phyloP scores from a whole-genome alignment of 1,140 invertebrate genomes.

The Lutraria rhynchaena region DNA sequence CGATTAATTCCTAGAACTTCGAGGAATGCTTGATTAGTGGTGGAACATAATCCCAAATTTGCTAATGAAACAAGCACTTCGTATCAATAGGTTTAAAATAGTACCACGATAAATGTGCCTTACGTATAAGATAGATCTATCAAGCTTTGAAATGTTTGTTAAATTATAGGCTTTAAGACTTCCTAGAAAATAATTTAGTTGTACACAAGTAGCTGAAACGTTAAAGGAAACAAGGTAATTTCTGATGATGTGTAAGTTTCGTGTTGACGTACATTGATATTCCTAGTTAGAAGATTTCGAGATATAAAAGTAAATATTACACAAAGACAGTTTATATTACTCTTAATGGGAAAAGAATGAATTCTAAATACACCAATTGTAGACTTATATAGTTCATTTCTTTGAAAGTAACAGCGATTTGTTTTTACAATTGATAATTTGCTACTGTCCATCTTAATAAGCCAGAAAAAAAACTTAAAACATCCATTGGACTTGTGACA shows the following conservation, averaged over 20 bases:
- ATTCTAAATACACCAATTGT: neutral
- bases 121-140: neutral
- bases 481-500: too few species aligned
- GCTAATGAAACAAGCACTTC: slow-evolving; percentile 29
- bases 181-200: slow-evolving; percentile 14
- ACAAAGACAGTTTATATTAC: neutral
- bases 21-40: neutral
- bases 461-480: too few species aligned
- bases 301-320: neutral
- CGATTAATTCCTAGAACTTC: slow-evolving; percentile 10
- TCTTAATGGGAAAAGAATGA: neutral
- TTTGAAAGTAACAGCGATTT: too few species aligned
- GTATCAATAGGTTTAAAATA: neutral
- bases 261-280: neutral
- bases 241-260: neutral
- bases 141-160: slow-evolving; percentile 23
- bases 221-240: neutral
- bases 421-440: too few species aligned
- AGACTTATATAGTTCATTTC: too few species aligned
- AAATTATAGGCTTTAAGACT: slow-evolving; percentile 14
- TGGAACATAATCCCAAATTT: slow-evolving; percentile 12
- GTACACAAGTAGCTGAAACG: too few species aligned
- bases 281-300: neutral
- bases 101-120: neutral
- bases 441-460: too few species aligned